Evolutionary conservation across 2,888 invertebrate species (phyloP), one percentile per base, ranked within the genome.

Genomic region (Watsonalla cultraria): DNA sequence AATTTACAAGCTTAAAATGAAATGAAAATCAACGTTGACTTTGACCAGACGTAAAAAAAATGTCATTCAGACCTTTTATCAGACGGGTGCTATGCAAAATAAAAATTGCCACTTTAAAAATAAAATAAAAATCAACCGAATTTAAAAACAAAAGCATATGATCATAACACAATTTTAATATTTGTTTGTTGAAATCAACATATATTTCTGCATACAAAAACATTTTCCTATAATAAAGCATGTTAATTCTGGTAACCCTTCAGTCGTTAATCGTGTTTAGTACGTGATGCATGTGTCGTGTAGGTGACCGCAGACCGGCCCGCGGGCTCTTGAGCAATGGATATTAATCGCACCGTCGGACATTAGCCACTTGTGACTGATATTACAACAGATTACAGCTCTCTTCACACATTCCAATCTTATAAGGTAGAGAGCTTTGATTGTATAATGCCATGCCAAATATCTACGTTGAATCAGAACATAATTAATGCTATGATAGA

Each of bases 221-320:
- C 5, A 42, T 11, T 9, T 5, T 42, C 11, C 11, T 11, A 42
- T 11, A 24, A 11, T 42, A 42, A 42, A 42, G 8, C 8, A 42
- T 7, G 11, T 42, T 42, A 42, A 42, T 42, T 64, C 67, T 71
- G 68, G 65, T 65, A 64, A 68, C 76, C 77, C 74, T 76, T 49
- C 60, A 60, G 66, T 74, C 78, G 76, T 82, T 80, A 83, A 82
- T 83, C 77, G 76, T 73, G 72, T 80, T 83, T 82, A 80, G 76
- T 64, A 66, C 68, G 69, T 77, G 81, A 82, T 81, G 82, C 79
- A 78, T 75, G 71, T 68, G 60, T 68, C 80, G 72, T 79, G 81
- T 82, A 70, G 59, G 64, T 75, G 79, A 77, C 82, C 82, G 74
- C 79, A 73, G 56, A 57, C 62, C 51, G 56, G 61, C 62, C 70